Percentiles rank a stretch among this genome's conserved stretches.
Conservation (phyloP, 1,140 invertebrate genomes). For the Eumeta japonica region DNA sequence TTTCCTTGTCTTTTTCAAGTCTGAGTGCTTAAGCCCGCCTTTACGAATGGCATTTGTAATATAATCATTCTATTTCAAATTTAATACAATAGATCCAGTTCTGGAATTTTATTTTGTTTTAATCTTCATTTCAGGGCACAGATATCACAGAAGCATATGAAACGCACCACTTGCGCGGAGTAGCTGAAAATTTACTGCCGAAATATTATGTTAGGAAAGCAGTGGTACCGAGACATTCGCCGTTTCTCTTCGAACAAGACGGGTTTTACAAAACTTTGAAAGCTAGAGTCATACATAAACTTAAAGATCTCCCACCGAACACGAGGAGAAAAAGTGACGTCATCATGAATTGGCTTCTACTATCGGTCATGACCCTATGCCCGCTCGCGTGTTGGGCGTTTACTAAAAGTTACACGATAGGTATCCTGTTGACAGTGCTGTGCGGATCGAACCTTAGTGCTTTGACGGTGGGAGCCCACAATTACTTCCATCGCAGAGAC, state of each 20-base stretch:
- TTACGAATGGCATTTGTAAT: too few species aligned
- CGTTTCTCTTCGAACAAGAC: conserved; percentile 66
- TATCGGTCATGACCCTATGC: conserved; percentile 51
- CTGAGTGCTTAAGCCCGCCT: too few species aligned
- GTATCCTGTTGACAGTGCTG: conserved; percentile 19
- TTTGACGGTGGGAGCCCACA: conserved; percentile 67
- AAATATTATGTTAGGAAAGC: conserved; percentile 66
- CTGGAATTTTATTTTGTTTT: background rate
- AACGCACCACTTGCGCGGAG: conserved; percentile 61
- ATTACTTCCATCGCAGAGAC: conserved; percentile 79
- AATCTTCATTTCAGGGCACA: conserved; percentile 66
- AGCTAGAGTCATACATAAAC: conserved; percentile 53
- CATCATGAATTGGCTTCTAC: conserved; percentile 58
- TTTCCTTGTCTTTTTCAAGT: background rate
- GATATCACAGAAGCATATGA: conserved; percentile 79
- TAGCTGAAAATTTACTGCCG: conserved; percentile 59
- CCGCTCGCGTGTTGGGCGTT: conserved; percentile 54
- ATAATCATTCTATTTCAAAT: too few species aligned
- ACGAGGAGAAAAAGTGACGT: conserved; percentile 44
- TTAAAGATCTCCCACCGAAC: conserved; percentile 42
- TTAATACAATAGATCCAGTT: background rate
- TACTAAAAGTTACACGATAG: conserved; percentile 32
- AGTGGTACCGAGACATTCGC: conserved; percentile 57
- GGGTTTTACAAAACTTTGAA: conserved; percentile 73
- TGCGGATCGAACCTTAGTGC: conserved; percentile 60